These are phyloP conservation scores for Pantherophis alleghaniensis DNA, from an alignment of 2,797 vertebrate genomes.

Conservation along the genomic window DNA sequence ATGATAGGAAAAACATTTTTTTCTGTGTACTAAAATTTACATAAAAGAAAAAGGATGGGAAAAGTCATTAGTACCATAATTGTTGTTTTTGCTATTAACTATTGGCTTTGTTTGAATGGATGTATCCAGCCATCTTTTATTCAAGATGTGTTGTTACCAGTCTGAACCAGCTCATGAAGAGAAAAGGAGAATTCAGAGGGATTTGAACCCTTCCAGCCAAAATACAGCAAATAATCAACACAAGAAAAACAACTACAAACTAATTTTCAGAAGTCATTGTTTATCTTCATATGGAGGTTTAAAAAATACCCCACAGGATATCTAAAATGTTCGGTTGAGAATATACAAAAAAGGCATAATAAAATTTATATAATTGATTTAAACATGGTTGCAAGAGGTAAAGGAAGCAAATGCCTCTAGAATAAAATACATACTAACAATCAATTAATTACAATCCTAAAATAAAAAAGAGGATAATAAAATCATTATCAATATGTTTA, in stretches of 20 bases:
- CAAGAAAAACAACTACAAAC: not conserved
- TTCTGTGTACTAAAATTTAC: not conserved
- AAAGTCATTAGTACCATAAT: not conserved
- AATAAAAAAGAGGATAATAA: constrained; percentile 52
- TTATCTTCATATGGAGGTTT: constrained; percentile 56
- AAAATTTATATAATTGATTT: constrained; percentile 54
- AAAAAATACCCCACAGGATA: constrained; percentile 57
- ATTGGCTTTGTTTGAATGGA: not conserved
- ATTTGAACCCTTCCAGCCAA: not conserved
- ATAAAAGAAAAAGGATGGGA: not conserved
- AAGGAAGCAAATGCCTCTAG: constrained; percentile 58
- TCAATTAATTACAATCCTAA: constrained; percentile 68
- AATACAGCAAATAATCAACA: constrained; percentile 24
- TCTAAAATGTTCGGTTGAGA: constrained; percentile 61
- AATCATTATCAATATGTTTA: constrained; percentile 39
- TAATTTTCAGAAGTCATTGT: constrained; percentile 62
- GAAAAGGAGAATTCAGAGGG: not conserved
- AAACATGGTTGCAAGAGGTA: constrained; percentile 54
- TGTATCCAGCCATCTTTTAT: not conserved
- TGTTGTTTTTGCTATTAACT: not conserved
- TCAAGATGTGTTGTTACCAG: not conserved
- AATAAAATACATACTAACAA: constrained; percentile 44
- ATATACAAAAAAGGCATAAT: constrained; percentile 69
- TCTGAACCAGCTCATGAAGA: rapidly evolving
- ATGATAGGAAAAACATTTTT: not conserved